Evolutionary conservation across 2,797 vertebrate species (phyloP).

Genomic region (Cirrhinus mrigala): DNA sequence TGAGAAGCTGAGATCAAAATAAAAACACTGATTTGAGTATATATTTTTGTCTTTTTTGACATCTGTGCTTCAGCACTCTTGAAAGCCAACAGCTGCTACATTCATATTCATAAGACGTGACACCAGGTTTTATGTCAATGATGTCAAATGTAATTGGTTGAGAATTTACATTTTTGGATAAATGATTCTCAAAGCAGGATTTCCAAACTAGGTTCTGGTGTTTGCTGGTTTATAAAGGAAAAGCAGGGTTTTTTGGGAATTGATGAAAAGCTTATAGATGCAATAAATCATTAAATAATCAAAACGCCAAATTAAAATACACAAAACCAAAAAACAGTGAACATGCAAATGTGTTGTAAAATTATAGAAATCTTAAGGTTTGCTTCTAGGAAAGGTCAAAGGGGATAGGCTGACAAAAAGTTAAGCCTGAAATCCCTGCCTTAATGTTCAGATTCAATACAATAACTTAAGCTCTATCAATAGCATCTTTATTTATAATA

Average conservation of each 20-base stretch:
- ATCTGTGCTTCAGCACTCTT: not conserved
- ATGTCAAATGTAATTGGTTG: not conserved
- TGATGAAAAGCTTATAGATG: not conserved
- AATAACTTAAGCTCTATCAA: not conserved
- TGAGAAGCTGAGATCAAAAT: not conserved
- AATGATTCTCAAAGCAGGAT: not conserved
- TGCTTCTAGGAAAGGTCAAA: not conserved
- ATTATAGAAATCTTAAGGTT: not conserved
- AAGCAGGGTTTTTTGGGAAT: not conserved
- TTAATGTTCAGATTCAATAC: not conserved
- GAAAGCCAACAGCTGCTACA: not conserved
- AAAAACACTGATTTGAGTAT: not conserved
- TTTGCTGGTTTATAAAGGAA: not conserved
- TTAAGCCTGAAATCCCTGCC: not conserved
- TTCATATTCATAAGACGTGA: not conserved
- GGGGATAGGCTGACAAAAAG: not conserved
- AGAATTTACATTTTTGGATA: not conserved
- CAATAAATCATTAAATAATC: not conserved
- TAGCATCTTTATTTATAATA: not conserved
- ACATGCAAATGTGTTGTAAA: not conserved
- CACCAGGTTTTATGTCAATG: not conserved
- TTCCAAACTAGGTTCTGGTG: not conserved
- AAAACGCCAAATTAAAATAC: not conserved
- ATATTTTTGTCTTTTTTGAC: not conserved
- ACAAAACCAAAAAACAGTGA: not conserved